Evolutionary conservation across 92 coral and sea anemone species (phyloP).

Genomic region (Muricea muricata): DNA sequence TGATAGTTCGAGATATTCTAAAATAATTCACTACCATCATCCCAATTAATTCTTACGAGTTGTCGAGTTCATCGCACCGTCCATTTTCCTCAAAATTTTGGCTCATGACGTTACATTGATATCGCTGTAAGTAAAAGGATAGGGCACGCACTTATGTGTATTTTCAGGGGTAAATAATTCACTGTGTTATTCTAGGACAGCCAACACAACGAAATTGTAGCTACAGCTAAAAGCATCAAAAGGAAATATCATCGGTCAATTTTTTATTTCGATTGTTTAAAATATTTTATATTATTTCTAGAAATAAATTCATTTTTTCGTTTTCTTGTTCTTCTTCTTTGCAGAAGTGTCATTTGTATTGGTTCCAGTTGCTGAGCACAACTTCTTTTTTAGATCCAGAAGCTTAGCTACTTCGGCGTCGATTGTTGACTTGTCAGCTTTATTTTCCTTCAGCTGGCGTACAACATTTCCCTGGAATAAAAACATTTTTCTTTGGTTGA

Average conservation of each 20-base stretch:
- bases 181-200: no score
- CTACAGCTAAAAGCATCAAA: no score
- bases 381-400: conserved; percentile 78
- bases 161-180: no score
- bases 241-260: neutral
- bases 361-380: conserved; percentile 77
- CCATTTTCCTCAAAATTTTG: no score
- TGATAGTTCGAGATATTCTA: no score
- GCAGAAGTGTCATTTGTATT: conserved; percentile 65
- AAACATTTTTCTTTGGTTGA: neutral
- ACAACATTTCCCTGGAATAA: conserved; percentile 88
- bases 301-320: conserved; percentile 58
- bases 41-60: no score
- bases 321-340: conserved; percentile 72
- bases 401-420: conserved; percentile 84
- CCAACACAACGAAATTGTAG: no score
- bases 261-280: neutral
- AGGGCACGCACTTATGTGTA: no score
- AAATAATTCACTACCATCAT: no score
- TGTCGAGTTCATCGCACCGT: no score
- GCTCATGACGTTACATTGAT: no score
- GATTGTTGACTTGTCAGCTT: conserved; percentile 82
- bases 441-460: conserved; percentile 77
- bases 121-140: no score
- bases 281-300: neutral